A percentile compares a stretch with the other conserved stretches of the same genome.
Evolutionary conservation across 2,888 invertebrate genomes (phyloP).

Genomic region (Drosophila eohydei): DNA sequence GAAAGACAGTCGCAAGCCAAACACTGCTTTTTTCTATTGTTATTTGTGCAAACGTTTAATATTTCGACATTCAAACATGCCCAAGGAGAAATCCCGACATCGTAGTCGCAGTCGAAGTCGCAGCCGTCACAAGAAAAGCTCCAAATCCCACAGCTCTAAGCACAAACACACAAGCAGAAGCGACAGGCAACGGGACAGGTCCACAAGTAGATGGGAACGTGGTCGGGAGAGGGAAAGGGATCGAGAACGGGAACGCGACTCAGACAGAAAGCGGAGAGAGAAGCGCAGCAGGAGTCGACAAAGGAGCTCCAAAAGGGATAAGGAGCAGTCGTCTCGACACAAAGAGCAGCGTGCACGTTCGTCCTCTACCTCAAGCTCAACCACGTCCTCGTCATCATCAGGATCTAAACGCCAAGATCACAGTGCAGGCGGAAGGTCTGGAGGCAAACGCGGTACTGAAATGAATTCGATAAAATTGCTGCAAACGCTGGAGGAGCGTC

Average conservation of each 20-base stretch:
- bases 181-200: slow-evolving; percentile 19
- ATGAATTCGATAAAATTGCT: slow-evolving; percentile 86
- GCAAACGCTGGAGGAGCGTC: slow-evolving; percentile 90
- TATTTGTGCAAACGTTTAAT: slow-evolving; percentile 34
- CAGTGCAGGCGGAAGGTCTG: background rate
- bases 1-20: background rate
- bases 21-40: slow-evolving; percentile 15
- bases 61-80: slow-evolving; percentile 42
- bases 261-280: slow-evolving; percentile 20
- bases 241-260: background rate
- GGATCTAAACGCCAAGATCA: slow-evolving; percentile 6
- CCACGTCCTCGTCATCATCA: slow-evolving; percentile 16
- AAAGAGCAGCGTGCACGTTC: slow-evolving; percentile 30
- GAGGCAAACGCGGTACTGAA: slow-evolving; percentile 26
- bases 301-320: slow-evolving; percentile 7
- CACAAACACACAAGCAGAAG: slow-evolving; percentile 19
- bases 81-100: slow-evolving; percentile 58
- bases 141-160: slow-evolving; percentile 24
- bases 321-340: slow-evolving; percentile 15
- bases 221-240: slow-evolving; percentile 21
- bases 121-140: slow-evolving; percentile 33
- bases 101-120: slow-evolving; percentile 46
- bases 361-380: slow-evolving; percentile 21
- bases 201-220: slow-evolving; percentile 1
- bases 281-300: slow-evolving; percentile 28